A percentile compares a stretch with the other conserved stretches of the same genome.
Evolutionary conservation across 2,888 invertebrate genomes (phyloP).

Genomic region (Leucania comma): DNA sequence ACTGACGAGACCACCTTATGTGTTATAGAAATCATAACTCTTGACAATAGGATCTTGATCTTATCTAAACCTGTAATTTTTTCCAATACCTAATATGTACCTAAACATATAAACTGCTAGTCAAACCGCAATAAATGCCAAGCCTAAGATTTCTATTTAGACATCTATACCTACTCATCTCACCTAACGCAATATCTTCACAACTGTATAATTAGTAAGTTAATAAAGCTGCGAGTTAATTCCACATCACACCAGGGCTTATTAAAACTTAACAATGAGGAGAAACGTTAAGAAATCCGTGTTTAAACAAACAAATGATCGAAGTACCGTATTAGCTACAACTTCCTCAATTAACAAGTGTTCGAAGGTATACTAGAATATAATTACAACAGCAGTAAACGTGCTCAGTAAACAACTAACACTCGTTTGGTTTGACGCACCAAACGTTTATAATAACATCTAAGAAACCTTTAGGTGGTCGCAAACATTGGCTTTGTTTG

Average conservation of each 20-base stretch:
- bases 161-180: conserved; percentile 24
- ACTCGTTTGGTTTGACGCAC: conserved; percentile 67
- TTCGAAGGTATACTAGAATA: conserved; percentile 70
- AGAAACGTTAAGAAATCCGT: conserved; percentile 59
- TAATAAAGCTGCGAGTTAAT: conserved; percentile 52
- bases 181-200: conserved; percentile 32
- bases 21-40: background rate
- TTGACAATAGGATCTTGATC: background rate
- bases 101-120: conserved; percentile 8
- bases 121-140: conserved; percentile 31
- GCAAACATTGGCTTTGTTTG: conserved; percentile 87
- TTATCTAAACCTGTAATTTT: conserved; percentile 19
- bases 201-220: conserved; percentile 51
- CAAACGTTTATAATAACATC: conserved; percentile 69
- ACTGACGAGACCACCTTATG: background rate
- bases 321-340: conserved; percentile 65
- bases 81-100: conserved; percentile 2
- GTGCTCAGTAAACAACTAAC: conserved; percentile 72
- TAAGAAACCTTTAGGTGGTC: conserved; percentile 87
- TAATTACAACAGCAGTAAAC: conserved; percentile 72
- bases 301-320: conserved; percentile 68
- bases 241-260: conserved; percentile 50
- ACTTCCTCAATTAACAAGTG: conserved; percentile 79
- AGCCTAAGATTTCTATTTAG: conserved; percentile 50
- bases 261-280: conserved; percentile 60